phyloP scores from a whole-genome alignment of 2,797 vertebrate species.

The Ispidina picta region DNA sequence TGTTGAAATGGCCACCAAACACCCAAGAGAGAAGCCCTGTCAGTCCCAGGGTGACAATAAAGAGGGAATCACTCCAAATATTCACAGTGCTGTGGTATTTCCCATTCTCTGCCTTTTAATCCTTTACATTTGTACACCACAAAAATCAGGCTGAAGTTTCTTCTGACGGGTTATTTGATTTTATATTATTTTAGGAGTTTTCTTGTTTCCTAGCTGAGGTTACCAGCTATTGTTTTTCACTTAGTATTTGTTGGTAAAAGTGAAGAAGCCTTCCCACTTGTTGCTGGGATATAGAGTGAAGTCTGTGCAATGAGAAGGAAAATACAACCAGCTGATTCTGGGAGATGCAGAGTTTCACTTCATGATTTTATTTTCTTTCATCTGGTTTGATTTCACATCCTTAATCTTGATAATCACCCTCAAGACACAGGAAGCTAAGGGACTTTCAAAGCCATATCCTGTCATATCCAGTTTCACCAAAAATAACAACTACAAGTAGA shows the following conservation, averaged over 20 bases:
- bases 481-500: not conserved
- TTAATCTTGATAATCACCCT: not conserved
- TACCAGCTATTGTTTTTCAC: not conserved
- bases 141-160: not conserved
- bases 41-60: no score
- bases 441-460: conserved; percentile 8
- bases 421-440: not conserved
- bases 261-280: not conserved
- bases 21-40: accelerated
- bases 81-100: not conserved
- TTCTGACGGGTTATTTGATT: not conserved
- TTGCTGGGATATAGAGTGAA: not conserved
- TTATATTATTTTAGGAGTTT: not conserved
- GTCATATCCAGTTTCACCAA: not conserved
- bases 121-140: not conserved
- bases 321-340: not conserved
- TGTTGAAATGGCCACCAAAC: not conserved
- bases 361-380: not conserved
- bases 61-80: not conserved
- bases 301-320: not conserved
- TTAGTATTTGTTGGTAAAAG: not conserved
- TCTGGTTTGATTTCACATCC: conserved; percentile 37
- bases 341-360: not conserved
- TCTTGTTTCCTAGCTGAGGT: not conserved
- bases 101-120: not conserved